phyloP scores from a whole-genome alignment of 2,888 invertebrate species.

The Lepidonotus clava region DNA sequence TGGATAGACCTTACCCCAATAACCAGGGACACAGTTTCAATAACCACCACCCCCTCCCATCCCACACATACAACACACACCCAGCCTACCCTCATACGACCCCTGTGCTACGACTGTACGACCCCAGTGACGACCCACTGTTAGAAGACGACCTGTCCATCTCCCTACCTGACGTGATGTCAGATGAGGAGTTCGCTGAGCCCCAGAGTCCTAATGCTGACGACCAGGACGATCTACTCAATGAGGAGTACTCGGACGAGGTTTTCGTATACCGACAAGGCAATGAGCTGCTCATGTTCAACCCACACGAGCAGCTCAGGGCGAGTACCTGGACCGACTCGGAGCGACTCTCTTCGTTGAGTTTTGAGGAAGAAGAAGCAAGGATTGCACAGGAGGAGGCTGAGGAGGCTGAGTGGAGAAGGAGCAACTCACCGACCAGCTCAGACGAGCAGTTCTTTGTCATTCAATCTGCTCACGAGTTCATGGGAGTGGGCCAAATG shows the following conservation, averaged over 20 bases:
- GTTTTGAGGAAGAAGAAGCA: not conserved
- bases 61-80: no score
- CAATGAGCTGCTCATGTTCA: not conserved
- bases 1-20: no score
- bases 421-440: not conserved
- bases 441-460: slow-evolving; percentile 11
- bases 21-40: no score
- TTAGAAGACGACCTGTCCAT: not conserved
- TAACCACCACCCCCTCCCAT: no score
- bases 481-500: not conserved
- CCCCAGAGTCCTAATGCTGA: not conserved
- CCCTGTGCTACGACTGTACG: no score
- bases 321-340: not conserved
- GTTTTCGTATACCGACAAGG: not conserved
- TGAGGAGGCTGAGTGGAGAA: not conserved
- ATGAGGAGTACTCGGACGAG: not conserved
- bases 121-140: slow-evolving; percentile 22
- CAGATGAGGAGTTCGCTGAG: slow-evolving; percentile 10
- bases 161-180: not conserved
- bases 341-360: not conserved
- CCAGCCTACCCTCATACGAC: no score
- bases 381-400: not conserved
- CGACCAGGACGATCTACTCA: no score
- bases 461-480: not conserved
- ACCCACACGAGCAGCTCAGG: not conserved